These are phyloP conservation scores for Heterodera carotae DNA, from an alignment of 1,140 invertebrate genomes.

Conservation along the genomic window DNA sequence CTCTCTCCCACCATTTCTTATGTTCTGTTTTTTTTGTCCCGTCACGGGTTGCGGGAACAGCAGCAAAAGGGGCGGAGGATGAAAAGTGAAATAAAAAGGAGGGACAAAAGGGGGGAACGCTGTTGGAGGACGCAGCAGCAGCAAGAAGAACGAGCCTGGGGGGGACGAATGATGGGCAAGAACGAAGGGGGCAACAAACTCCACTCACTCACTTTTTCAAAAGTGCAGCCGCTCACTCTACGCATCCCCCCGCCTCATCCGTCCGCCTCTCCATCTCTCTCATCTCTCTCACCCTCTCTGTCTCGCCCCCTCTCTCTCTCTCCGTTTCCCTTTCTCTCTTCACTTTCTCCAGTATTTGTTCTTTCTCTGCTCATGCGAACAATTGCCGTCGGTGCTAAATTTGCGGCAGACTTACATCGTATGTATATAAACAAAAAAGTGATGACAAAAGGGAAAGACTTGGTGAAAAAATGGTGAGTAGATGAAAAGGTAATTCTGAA, in stretches of 20 bases:
- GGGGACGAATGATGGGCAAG: not conserved
- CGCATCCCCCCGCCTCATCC: not conserved
- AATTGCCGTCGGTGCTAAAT: conserved; percentile 4
- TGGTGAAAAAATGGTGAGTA: not conserved
- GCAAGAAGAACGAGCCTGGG: not conserved
- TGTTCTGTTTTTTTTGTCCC: not conserved
- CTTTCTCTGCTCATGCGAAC: not conserved
- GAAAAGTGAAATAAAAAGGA: not conserved
- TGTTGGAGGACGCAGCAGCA: not conserved
- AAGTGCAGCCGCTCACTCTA: not conserved
- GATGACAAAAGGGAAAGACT: not conserved
- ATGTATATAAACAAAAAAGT: not conserved
- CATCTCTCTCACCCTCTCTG: not conserved
- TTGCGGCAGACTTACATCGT: not conserved
- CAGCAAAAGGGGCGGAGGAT: not conserved
- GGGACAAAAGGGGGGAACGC: too few relatives aligned
- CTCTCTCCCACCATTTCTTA: not conserved
- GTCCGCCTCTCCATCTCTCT: not conserved
- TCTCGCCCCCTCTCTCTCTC: conserved; percentile 5
- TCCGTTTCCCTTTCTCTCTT: not conserved
- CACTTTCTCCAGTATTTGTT: not conserved
- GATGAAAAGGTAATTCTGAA: not conserved
- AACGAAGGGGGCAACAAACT: not conserved
- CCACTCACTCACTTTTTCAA: not conserved
- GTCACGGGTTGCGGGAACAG: not conserved